Evolutionary conservation across 2,888 invertebrate genomes (phyloP), one percentile per base, ranked within the genome.

Genomic region (Acrobasis consociella): DNA sequence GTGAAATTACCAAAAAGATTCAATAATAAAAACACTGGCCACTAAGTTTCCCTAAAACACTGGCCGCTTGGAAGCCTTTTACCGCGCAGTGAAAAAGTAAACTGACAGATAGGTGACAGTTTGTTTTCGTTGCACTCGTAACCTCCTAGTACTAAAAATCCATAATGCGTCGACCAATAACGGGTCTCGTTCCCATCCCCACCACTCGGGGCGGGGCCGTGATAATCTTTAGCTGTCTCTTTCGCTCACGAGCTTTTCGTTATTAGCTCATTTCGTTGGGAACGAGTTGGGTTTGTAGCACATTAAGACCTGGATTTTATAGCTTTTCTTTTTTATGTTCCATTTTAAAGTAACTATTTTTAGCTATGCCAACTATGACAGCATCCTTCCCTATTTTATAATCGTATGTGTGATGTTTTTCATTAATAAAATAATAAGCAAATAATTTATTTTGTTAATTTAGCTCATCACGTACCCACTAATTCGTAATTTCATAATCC

Each of bases 151-250:
- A 83, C 83, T 85, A 87, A 90, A 90, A 91, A 90, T 91, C 91
- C 80, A 90, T 90, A 91, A 90, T 84, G 79, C 77, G 74, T 71
- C 79, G 73, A 72, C 91, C 91, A 90, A 91, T 91, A 84, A 88
- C 85, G 82, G 68, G 72, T 77, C 69, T 73, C 70, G 76, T 76
- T 77, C 75, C 74, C 74, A 80, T 80, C 88, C 91, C 89, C 87
- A 80, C 89, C 84, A 79, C 79, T 81, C 72, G 81, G 85, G 90
- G 91, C 90, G 90, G 83, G 82, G 88, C 82, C 68, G 15, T 69
- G 70, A 73, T 82, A 70, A 83, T 85, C 72, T 73, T 69, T 67
- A 66, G 70, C 77, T 78, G 75, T 91, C 91, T 82, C 87, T 84
- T 81, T 91, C 85, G 62, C 86, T 82, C 89, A 78, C 77, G 77